Conservation (phyloP, 1,140 invertebrate species). For the Palaemon carinicauda region DNA sequence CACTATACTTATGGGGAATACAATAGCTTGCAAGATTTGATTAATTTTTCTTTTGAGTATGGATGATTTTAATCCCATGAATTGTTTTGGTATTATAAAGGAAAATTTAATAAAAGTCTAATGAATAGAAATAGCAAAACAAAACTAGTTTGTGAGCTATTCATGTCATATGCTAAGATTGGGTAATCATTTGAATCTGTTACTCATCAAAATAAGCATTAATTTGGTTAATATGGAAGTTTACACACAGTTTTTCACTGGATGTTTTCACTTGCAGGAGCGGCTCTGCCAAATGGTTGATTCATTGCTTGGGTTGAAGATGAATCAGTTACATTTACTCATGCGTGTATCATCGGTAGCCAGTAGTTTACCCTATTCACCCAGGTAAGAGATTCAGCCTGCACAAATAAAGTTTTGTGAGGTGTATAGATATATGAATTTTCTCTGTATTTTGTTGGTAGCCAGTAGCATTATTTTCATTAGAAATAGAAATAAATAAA, state of each 20-base stretch:
- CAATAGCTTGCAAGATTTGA: too few species aligned
- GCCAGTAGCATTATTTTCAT: too few species aligned
- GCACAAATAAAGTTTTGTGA: not conserved
- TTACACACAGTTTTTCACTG: not conserved
- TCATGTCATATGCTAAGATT: too few species aligned
- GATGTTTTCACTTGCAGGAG: slow-evolving; percentile 64
- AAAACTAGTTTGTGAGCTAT: not conserved
- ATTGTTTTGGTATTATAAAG: too few species aligned
- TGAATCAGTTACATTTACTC: slow-evolving; percentile 72
- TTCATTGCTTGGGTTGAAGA: slow-evolving; percentile 71
- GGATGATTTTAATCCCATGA: not conserved
- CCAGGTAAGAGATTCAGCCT: not conserved
- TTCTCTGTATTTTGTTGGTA: too few species aligned
- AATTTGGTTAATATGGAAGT: not conserved
- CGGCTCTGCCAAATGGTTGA: slow-evolving; percentile 71
- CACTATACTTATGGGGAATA: too few species aligned
- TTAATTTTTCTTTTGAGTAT: not conserved
- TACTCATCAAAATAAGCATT: too few species aligned
- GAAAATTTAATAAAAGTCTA: not conserved
- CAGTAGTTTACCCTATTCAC: slow-evolving; percentile 68
- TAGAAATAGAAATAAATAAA: too few species aligned
- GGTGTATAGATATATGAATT: not conserved
- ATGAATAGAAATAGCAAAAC: not conserved
- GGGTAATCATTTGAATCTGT: too few species aligned
- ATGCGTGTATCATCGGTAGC: slow-evolving; percentile 67